phyloP scores from a whole-genome alignment of 2,888 invertebrate genomes.

The Eumacrocentrus americanus region DNA sequence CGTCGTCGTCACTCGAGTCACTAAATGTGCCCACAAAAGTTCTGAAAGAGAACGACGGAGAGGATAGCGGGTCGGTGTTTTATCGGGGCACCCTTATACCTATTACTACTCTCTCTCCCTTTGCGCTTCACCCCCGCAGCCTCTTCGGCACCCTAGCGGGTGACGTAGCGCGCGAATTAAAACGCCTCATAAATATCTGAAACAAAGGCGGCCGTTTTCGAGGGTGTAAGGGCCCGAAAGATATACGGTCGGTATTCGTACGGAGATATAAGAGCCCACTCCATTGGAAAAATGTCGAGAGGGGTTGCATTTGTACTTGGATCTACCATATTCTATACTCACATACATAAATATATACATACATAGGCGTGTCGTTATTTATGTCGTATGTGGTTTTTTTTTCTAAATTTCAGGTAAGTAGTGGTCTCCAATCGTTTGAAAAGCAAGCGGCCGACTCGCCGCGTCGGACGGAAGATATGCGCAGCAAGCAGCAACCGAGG shows the following conservation, averaged over 20 bases:
- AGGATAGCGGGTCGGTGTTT: constrained; percentile 37
- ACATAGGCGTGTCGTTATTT: not conserved
- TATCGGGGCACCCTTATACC: constrained; percentile 59
- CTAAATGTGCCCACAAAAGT: no score
- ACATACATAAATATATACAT: not conserved
- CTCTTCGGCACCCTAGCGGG: constrained; percentile 44
- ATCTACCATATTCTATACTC: no score
- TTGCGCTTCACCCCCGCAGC: constrained; percentile 30
- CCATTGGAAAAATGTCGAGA: not conserved
- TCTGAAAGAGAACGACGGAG: not conserved
- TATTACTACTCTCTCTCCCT: constrained; percentile 51
- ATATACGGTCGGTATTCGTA: constrained; percentile 54
- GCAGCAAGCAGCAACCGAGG: constrained; percentile 75
- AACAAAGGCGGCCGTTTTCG: constrained; percentile 61
- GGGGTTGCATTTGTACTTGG: no score
- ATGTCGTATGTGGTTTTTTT: constrained; percentile 23
- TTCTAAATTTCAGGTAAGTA: constrained; percentile 58
- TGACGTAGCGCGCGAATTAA: constrained; percentile 60
- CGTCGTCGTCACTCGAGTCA: no score
- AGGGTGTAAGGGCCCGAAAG: constrained; percentile 58
- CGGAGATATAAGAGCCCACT: not conserved
- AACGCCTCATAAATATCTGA: constrained; percentile 62
- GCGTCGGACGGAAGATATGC: constrained; percentile 66
- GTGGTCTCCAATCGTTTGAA: constrained; percentile 59
- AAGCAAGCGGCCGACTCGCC: constrained; percentile 58